Evolutionary conservation across 1,140 invertebrate species (phyloP), one percentile per base, ranked within the genome.

Genomic region (Stenopsyche tienmushanensis): DNA sequence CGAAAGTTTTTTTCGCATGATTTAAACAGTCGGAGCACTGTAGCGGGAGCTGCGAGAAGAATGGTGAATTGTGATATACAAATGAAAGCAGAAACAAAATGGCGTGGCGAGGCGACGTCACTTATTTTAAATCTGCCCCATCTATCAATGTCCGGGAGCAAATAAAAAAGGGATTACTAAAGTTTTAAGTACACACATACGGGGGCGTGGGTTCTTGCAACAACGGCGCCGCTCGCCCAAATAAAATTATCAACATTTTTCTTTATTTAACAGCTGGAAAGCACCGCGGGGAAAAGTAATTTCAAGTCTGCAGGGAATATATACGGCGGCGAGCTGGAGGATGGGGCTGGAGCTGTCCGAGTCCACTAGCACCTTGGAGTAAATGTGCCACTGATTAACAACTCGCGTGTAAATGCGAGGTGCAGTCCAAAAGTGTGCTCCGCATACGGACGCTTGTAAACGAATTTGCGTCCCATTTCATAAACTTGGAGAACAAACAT

Each of bases 81-180:
- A 47, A 26, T n/a, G 57, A n/a, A 44, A 42, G 55, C 44, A 17
- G 57, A 44, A 60, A 47, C 41, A 60, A 47, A 60, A 60, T 60
- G 57, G 57, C 57, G 57, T 42, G 44, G 44, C 41, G 42, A 47
- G 47, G 45, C 45, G 47, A 50, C 59, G 45, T 50, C 59, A 39
- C 59, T 52, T 52, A 62, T 52, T 62, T 62, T 52, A 62, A 62
- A 62, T 41, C 59, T 62, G 8, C 59, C 17, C 59, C 45, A 62
- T 62, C 47, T 62, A 52, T 62, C 59, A 62, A 62, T 62, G 59
- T 52, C 59, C 29, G 24, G 29, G 45, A 52, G 29, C 45, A 52
- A 62, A 62, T 62, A 62, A 62, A 62, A 62, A 62, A 62, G 59
- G 59, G 59, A 62, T 62, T 62, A 52, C 59, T 29, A 20, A 62